Evolutionary conservation across 2,888 invertebrate species (phyloP), one percentile per base, ranked within the genome.

Genomic region (Glyphotaelius pellucidus): DNA sequence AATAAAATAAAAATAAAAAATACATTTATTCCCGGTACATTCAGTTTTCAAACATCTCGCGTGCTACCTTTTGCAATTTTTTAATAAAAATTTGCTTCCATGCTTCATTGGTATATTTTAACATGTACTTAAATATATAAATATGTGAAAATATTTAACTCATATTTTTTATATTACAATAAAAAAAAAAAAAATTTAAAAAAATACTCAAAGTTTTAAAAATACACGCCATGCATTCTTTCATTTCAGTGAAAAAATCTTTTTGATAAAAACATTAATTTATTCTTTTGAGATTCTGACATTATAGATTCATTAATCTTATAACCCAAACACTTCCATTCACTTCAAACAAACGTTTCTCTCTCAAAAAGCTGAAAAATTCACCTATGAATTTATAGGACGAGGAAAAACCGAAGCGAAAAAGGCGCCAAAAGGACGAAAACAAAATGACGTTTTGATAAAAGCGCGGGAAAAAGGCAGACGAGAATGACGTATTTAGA

Each of bases 381-480:
- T n/a, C 67, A 25, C 25, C 25, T 9, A 7, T 67, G 3, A 25
- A 67, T 67, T 67, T 67, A 67, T 67, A 9, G 25, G 1, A n/a
- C 25, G 67, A 67, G 67, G 67, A 67, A 67, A 67, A 67, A 67
- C 67, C 25, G 25, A 25, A 9, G 25, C 42, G 2, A 35, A 83
- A 15, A 83, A 11, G 19, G 83, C 83, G 31, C 31, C 83, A 83
- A 83, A 83, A 12, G 2, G 35, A 11, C 35, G 83, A 83, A 38
- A 35, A 38, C 83, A 83, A 35, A 83, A 83, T 83, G 35, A 25
- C 35, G 83, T 67, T 19, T 35, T 83, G 35, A 83, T 83, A 83
- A 83, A 83, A 83, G 35, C 32, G 83, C 83, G 83, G 30, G 31
- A 83, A 83, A 83, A 83, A 31, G 83, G 19, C 32, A 83, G 83